Conservation (phyloP, 2,888 invertebrate genomes). For the Tanypteryx hageni region DNA sequence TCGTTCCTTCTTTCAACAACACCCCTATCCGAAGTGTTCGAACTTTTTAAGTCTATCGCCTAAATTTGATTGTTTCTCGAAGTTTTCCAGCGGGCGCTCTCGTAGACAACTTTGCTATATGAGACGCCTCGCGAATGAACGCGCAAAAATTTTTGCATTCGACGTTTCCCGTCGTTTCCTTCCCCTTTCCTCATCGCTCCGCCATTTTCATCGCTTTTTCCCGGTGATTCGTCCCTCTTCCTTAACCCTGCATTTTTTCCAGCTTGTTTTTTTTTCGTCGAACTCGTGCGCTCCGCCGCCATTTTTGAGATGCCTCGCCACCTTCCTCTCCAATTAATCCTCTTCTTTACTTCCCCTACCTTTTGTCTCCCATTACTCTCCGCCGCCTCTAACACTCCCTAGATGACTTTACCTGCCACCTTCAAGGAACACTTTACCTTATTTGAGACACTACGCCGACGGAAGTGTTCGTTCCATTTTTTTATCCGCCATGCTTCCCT, state of each 20-base stretch:
- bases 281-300: neutral
- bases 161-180: too few relatives aligned
- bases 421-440: too few relatives aligned
- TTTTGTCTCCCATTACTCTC: neutral
- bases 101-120: too few relatives aligned
- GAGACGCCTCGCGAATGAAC: too few relatives aligned
- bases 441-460: neutral
- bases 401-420: too few relatives aligned
- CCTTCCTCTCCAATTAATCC: constrained; percentile 27
- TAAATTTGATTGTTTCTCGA: too few relatives aligned
- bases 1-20: too few relatives aligned
- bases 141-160: too few relatives aligned
- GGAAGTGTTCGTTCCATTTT: neutral
- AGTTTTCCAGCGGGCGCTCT: too few relatives aligned
- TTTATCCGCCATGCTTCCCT: neutral
- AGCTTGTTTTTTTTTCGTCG: too few relatives aligned
- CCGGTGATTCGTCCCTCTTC: neutral
- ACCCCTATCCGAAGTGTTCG: too few relatives aligned
- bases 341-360: neutral
- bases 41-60: too few relatives aligned
- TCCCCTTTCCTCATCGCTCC: neutral
- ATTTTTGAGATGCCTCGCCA: neutral
- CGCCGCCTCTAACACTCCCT: neutral
- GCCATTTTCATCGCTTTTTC: neutral
- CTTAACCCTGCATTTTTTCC: neutral